Evolutionary conservation across 2,888 invertebrate genomes (phyloP).

Genomic region (Apamea crenata): DNA sequence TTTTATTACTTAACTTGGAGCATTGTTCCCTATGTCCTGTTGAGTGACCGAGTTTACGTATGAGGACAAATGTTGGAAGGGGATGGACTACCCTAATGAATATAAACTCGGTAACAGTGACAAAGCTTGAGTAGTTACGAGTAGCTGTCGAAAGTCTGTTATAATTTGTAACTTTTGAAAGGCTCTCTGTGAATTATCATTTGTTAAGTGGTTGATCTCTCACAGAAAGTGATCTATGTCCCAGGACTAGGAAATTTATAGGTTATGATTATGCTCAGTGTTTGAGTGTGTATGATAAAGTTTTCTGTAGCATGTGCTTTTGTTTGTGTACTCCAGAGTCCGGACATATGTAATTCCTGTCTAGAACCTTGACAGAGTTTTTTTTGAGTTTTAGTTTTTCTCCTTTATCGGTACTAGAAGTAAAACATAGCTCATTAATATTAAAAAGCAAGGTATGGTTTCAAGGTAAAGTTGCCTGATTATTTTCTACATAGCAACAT

Average conservation of each 20-base stretch:
- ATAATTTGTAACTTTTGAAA: constrained; percentile 25
- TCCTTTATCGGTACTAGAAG: not conserved
- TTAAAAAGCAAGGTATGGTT: constrained; percentile 3
- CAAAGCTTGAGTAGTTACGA: constrained; percentile 27
- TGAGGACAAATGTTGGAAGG: constrained; percentile 18
- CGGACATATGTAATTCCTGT: not conserved
- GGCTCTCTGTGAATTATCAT: not conserved
- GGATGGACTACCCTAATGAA: constrained; percentile 29
- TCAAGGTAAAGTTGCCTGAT: not conserved
- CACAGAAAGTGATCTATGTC: not conserved
- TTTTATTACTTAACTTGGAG: constrained; percentile 63
- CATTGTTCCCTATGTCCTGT: constrained; percentile 42
- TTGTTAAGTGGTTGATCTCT: constrained; percentile 14
- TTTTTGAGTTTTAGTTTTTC: too few species aligned
- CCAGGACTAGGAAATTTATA: not conserved
- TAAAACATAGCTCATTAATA: not conserved
- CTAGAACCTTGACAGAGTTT: not conserved
- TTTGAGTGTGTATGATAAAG: not conserved
- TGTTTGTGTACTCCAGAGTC: not conserved
- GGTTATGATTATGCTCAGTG: not conserved
- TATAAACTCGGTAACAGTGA: constrained; percentile 41
- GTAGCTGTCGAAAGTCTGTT: not conserved
- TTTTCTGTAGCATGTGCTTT: not conserved
- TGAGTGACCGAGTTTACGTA: constrained; percentile 51
- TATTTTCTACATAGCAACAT: not conserved